Evolutionary conservation across 1,140 invertebrate genomes (phyloP), one percentile per base, ranked within the genome.

Genomic region (Drosophila arawakana): DNA sequence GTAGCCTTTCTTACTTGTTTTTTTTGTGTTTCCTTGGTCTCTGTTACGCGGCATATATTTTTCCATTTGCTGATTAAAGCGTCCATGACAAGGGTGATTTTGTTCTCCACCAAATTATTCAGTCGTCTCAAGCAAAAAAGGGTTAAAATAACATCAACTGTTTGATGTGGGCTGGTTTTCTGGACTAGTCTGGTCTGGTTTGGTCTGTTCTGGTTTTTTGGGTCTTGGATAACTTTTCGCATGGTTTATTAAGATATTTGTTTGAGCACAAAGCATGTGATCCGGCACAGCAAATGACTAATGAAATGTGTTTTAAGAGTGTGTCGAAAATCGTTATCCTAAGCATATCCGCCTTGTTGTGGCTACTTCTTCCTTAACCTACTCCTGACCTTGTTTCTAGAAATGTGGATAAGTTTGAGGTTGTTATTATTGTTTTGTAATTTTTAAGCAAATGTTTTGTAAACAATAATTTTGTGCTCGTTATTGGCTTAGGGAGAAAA

Each of bases 61-160:
- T 81, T 73, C 83, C 83, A 88, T 88, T 88, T 88, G 84, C 77
- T 88, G 83, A 88, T 88, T 89, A 88, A 83, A 88, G 61, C 75
- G 73, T 41, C 62, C 73, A 62, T 74, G 80, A 83, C 83, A 76
- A 69, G 84, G 83, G 46, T 69, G 84, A 49, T 67, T 73, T 52
- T 50, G 68, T 79, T 68, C 18, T 60, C 69, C 52, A 13, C 37
- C 15, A 39, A n/a, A 11, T 35, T 54, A 13, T 34, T 54, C 50
- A 15, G 34, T 37, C 15, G 43, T 46, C 43, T 46, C 43, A 46
- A 41, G 11, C 39, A 11, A 72, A 86, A 85, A 86, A 83, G 80
- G 83, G 84, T 88, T 86, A 72, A 83, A 82, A 83, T 83, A 84
- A 83, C 73, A 82, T 37, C 61, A 83, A 88, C 82, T 86, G 83